Evolutionary conservation across 1,140 invertebrate genomes (phyloP), one percentile per base, ranked within the genome.

Genomic region (Caenorhabditis briggsae): DNA sequence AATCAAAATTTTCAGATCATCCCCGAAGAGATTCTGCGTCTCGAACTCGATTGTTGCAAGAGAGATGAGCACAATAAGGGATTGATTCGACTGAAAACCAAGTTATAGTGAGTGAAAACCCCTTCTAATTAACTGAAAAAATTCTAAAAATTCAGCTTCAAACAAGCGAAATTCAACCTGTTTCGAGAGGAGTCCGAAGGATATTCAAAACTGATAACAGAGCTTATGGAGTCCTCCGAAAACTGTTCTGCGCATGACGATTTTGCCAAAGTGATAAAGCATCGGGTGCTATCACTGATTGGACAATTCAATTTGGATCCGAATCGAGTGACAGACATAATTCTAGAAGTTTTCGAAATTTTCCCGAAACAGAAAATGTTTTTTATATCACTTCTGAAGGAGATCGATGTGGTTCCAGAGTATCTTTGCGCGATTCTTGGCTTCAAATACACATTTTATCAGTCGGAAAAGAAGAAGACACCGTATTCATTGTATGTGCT

Each of bases 301-400:
- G 96, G 98, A 91, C 98, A 97, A 93, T 99, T 99, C 92, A 98
- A 99, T 94, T 94, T 99, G 90, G 98, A 99, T 94, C 98, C 98
- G 23, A 99, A 99, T 93, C 94, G 98, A 91, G 97, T 99, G 0
- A 93, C 99, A 86, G 98, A 99, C 92, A 95, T 99, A 83, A 96
- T 99, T 87, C 93, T 99, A 85, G 97, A 99, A 93, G 96, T 96
- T 16, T 98, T 99, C 94, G 97, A 99, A 93, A 96, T 95, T 89
- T 95, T 96, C 85, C 95, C 95, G 9, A 92, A 94, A 61, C 88
- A 91, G 48, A 89, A 92, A n/a, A 7, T 93, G 16, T 94, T 97
- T 89, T 98, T 97, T 93, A 95, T 97, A 92, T 95, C 95, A 12
- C 93, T 98, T 46, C 94, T 98, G 82, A 95, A 95, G 89, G 95